Conservation (phyloP, 2,113 vertebrate genomes). For the Pica pica region DNA sequence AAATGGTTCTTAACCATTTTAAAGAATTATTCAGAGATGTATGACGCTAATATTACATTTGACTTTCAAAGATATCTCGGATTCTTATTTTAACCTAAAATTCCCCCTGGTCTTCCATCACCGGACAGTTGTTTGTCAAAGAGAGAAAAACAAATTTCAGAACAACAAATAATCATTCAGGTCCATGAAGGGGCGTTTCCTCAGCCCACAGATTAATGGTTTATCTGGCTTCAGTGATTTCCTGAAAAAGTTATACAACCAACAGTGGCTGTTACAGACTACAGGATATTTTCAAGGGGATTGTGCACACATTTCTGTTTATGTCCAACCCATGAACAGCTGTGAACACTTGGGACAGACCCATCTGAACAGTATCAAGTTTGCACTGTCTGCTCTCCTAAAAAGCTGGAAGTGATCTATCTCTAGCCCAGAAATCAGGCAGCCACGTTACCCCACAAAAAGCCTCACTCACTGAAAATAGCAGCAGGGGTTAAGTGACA, state of each 20-base stretch:
- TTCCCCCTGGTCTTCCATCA: neutral
- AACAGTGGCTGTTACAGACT: neutral
- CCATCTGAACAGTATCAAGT: neutral
- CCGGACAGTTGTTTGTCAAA: neutral
- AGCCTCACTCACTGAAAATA: neutral
- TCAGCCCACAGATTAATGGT: neutral
- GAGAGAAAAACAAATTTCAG: neutral
- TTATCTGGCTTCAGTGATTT: neutral
- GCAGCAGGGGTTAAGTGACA: neutral
- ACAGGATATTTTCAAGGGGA: neutral
- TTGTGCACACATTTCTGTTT: neutral
- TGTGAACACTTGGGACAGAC: neutral
- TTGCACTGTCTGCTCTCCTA: neutral
- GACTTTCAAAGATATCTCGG: neutral
- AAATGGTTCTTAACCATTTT: neutral
- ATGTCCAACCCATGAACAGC: neutral
- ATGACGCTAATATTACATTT: neutral
- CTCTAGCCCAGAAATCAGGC: neutral
- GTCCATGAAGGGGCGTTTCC: neutral
- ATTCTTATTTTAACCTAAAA: constrained; percentile 27
- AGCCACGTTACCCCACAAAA: neutral
- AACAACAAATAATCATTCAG: neutral
- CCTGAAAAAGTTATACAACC: neutral
- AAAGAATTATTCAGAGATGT: neutral
- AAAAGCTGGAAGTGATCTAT: neutral